A percentile compares a stretch with the other conserved stretches of the same genome.
Evolutionary conservation across 2,888 invertebrate genomes (phyloP).

Genomic region (Lithodes maja): DNA sequence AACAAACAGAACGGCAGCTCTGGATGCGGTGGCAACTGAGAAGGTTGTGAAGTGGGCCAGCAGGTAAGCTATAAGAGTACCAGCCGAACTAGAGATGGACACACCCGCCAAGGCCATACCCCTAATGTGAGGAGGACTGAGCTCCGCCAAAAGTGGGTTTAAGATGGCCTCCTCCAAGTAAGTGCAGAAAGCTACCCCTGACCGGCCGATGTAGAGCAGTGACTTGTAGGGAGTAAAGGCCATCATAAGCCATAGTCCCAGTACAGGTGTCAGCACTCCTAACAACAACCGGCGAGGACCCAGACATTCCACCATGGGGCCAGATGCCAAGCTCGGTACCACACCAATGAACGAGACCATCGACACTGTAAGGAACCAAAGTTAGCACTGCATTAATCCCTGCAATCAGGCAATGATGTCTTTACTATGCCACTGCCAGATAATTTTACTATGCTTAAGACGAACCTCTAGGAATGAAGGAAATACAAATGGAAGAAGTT

Average conservation of each 20-base stretch:
- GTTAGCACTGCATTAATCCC: too few species aligned
- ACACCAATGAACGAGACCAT: background rate
- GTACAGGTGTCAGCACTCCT: background rate
- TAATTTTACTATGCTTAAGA: too few species aligned
- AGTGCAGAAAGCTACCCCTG: background rate
- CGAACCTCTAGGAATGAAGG: too few species aligned
- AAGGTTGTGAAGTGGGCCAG: constrained; percentile 5
- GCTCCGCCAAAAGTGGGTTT: constrained; percentile 10
- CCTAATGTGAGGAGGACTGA: background rate
- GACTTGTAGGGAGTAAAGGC: constrained; percentile 14
- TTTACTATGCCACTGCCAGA: too few species aligned
- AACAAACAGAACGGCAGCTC: background rate
- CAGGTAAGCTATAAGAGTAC: constrained; percentile 8
- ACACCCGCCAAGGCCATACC: background rate
- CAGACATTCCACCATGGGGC: constrained; percentile 7
- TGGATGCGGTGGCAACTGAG: background rate
- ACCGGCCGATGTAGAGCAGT: constrained; percentile 5
- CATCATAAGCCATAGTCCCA: constrained; percentile 16
- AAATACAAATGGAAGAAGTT: too few species aligned
- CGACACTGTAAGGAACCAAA: background rate
- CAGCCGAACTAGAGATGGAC: background rate
- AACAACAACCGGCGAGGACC: background rate
- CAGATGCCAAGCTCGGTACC: background rate
- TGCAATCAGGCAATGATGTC: too few species aligned
- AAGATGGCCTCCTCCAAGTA: background rate